These are phyloP conservation scores for Hyalella azteca DNA, from an alignment of 2,888 invertebrate genomes.

Conservation along the genomic window DNA sequence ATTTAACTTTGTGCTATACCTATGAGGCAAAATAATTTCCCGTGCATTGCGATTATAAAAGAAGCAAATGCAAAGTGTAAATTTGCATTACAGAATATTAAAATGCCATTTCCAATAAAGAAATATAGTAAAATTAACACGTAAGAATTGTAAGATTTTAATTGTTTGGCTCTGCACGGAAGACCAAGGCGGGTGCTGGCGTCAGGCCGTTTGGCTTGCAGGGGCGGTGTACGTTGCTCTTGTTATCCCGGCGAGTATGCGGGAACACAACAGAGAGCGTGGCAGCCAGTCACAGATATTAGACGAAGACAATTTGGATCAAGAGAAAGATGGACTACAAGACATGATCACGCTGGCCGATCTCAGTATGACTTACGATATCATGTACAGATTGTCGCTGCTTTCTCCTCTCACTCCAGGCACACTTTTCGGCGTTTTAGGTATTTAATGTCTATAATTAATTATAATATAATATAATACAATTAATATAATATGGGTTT, in stretches of 20 bases:
- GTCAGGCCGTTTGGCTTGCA: conserved; percentile 3
- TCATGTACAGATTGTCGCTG: conserved; percentile 14
- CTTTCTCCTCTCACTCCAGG: conserved; percentile 2
- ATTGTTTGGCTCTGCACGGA: background rate
- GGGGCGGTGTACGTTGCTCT: background rate
- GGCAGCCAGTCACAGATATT: background rate
- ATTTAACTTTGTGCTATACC: too few species aligned
- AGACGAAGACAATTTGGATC: too few species aligned
- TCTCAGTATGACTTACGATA: background rate
- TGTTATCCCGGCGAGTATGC: background rate
- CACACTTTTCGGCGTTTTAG: background rate
- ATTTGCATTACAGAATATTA: too few species aligned
- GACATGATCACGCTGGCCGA: background rate
- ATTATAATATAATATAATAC: background rate
- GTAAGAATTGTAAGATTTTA: background rate
- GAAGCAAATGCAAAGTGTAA: too few species aligned
- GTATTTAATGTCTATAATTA: background rate
- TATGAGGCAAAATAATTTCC: too few species aligned
- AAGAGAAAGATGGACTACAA: background rate
- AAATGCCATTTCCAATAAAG: too few species aligned
- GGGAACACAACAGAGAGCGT: too few species aligned
- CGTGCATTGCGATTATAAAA: too few species aligned
- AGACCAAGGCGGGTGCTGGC: conserved; percentile 12
- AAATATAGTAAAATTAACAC: too few species aligned
- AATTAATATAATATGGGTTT: background rate